A percentile compares a stretch with the other conserved stretches of the same genome.
phyloP scores from a whole-genome alignment of 2,888 invertebrate species.

The Heliothis peltigera region DNA sequence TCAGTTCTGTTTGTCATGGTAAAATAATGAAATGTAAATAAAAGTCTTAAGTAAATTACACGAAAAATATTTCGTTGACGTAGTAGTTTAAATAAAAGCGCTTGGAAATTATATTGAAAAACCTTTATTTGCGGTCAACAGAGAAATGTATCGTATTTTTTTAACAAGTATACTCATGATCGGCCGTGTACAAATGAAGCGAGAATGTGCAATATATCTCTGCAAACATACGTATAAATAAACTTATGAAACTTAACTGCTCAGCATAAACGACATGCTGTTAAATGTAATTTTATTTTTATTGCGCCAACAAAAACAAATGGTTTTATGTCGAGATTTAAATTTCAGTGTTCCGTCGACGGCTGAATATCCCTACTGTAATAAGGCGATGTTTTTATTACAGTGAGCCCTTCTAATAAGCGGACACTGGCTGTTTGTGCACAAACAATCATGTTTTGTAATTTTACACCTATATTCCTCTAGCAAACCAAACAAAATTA shows the following conservation, averaged over 20 bases:
- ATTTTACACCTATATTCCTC: slow-evolving; percentile 82
- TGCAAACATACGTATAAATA: slow-evolving; percentile 51
- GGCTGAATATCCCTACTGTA: slow-evolving; percentile 74
- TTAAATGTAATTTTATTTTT: slow-evolving; percentile 83
- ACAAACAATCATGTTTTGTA: slow-evolving; percentile 85
- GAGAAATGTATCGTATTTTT: slow-evolving; percentile 1
- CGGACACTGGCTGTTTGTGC: slow-evolving; percentile 85
- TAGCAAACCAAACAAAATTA: slow-evolving; percentile 75
- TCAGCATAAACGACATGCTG: slow-evolving; percentile 72
- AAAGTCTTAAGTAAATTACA: slow-evolving; percentile 6
- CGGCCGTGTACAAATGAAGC: slow-evolving; percentile 20
- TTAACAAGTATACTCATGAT: slow-evolving; percentile 21
- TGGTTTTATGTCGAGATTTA: slow-evolving; percentile 84
- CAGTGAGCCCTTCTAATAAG: slow-evolving; percentile 84
- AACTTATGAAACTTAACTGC: slow-evolving; percentile 70
- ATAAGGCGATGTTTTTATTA: slow-evolving; percentile 88
- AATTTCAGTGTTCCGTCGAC: slow-evolving; percentile 78
- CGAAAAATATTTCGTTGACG: background rate
- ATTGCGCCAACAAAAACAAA: slow-evolving; percentile 83
- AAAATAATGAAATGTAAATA: slow-evolving; percentile 19
- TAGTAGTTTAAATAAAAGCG: slow-evolving; percentile 5
- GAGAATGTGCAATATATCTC: slow-evolving; percentile 41
- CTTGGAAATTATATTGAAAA: slow-evolving; percentile 20
- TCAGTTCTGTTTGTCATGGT: slow-evolving; percentile 42
- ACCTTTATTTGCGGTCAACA: background rate